Conservation (phyloP, 2,113 vertebrate genomes). For the Hystrix cristata region DNA sequence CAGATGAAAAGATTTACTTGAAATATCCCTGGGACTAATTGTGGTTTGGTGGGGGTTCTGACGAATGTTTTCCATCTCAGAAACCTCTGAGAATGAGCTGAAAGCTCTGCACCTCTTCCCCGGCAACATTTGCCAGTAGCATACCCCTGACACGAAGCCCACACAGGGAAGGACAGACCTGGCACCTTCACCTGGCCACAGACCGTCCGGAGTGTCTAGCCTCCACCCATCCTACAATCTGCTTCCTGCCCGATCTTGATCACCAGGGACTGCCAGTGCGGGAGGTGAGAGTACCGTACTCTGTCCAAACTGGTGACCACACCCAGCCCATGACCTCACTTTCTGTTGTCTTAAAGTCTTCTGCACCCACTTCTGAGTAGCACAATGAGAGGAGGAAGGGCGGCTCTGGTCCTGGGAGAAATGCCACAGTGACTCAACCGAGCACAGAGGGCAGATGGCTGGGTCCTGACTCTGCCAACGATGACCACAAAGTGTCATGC, state of each 20-base stretch:
- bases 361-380: not conserved
- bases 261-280: not conserved
- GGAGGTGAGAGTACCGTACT: not conserved
- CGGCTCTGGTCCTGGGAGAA: not conserved
- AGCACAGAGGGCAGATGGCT: not conserved
- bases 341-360: not conserved
- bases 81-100: not conserved
- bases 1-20: slow-evolving; percentile 46
- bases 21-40: not conserved
- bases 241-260: not conserved
- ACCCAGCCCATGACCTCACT: not conserved
- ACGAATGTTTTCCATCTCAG: not conserved
- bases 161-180: not conserved
- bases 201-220: not conserved
- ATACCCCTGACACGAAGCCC: not conserved
- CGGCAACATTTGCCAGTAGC: not conserved
- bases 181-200: not conserved
- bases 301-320: not conserved
- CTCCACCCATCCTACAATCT: not conserved
- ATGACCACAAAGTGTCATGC: not conserved
- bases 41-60: not conserved
- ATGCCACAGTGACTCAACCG: not conserved
- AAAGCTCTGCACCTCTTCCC: not conserved
- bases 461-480: not conserved
- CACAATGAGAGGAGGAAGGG: not conserved